Evolutionary conservation across 1,140 invertebrate genomes (phyloP).

Genomic region (Globodera ellingtonae): DNA sequence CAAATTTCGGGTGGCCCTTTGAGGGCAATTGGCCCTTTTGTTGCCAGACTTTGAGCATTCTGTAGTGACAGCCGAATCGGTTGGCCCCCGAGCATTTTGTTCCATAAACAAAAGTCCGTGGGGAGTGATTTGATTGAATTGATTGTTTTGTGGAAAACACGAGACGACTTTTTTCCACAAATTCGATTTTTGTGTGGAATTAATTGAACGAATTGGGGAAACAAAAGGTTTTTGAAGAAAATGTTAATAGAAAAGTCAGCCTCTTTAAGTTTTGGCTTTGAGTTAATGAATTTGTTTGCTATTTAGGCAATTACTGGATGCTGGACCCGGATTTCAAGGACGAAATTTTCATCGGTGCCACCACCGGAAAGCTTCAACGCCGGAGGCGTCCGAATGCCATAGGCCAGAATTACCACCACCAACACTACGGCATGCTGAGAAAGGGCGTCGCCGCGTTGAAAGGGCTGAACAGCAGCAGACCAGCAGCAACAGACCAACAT

Average conservation of each 20-base stretch:
- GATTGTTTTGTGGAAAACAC: conserved; percentile 30
- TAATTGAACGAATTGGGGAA: not conserved
- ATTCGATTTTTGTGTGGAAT: not conserved
- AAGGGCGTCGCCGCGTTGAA: not conserved
- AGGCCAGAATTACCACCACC: not conserved
- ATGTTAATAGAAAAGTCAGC: not conserved
- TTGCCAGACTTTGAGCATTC: not conserved
- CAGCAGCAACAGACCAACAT: not conserved
- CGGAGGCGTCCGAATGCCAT: conserved; percentile 8
- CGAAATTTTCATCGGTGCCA: conserved; percentile 49
- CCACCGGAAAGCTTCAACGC: conserved; percentile 42
- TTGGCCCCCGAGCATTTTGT: not conserved
- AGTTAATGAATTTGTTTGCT: not conserved
- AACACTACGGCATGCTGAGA: not conserved
- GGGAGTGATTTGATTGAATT: conserved; percentile 7
- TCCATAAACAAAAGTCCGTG: not conserved
- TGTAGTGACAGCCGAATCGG: conserved; percentile 19
- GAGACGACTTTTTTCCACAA: not conserved
- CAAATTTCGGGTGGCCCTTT: not conserved
- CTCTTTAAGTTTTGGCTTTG: not conserved
- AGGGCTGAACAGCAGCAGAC: not conserved
- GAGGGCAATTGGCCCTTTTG: not conserved
- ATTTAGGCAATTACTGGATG: conserved; percentile 51
- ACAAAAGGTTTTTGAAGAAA: not conserved
- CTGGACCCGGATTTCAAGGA: conserved; percentile 38